These are phyloP conservation scores for Sebastes umbrosus DNA, from an alignment of 2,797 vertebrate genomes.

Conservation along the genomic window DNA sequence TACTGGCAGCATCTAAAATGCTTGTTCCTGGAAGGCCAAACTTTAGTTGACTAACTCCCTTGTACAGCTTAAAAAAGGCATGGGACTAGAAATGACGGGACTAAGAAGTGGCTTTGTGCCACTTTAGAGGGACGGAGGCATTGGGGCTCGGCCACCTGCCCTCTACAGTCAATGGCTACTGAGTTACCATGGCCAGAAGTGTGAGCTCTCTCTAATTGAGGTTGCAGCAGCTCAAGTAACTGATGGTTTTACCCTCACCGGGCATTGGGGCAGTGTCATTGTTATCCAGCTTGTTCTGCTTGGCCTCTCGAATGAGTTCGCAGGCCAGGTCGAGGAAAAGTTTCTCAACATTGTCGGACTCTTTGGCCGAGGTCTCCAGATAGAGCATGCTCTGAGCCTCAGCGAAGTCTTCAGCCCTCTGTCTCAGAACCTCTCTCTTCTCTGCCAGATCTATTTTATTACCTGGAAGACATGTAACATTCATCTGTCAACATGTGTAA, in stretches of 20 bases:
- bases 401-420: constrained; percentile 96
- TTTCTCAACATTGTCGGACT: constrained; percentile 99
- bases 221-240: constrained; percentile 98
- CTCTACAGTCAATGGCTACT: constrained; percentile 63
- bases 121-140: constrained; percentile 71
- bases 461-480: constrained; percentile 76
- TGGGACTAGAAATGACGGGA: constrained; percentile 66
- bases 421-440: constrained; percentile 94
- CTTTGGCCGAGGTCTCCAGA: constrained; percentile 98
- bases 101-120: constrained; percentile 69
- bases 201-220: constrained; percentile 85
- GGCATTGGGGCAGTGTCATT: constrained; percentile 94
- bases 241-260: constrained; percentile 97
- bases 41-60: constrained; percentile 58
- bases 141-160: constrained; percentile 66
- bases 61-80: constrained; percentile 66
- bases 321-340: constrained; percentile 98
- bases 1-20: constrained; percentile 64
- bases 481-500: not conserved
- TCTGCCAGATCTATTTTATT: constrained; percentile 99
- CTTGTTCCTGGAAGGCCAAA: constrained; percentile 59
- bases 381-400: constrained; percentile 98
- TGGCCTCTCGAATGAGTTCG: constrained; percentile 94
- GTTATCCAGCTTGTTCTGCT: constrained; percentile 98
- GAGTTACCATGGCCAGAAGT: constrained; percentile 38